These are phyloP conservation scores for Ceratotherium simum DNA, from an alignment of 2,113 vertebrate genomes.

Conservation along the genomic window DNA sequence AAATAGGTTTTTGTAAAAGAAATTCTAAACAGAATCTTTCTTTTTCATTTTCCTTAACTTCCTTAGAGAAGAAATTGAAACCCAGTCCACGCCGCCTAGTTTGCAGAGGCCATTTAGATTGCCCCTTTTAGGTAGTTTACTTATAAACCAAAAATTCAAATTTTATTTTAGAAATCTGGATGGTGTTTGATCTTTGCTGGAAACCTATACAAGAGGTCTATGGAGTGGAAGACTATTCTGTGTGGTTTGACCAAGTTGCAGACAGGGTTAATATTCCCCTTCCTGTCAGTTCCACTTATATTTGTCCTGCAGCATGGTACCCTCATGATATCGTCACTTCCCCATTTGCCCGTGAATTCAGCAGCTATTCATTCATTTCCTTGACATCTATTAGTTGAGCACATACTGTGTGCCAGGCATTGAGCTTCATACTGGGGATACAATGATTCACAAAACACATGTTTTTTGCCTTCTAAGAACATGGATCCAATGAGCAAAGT, in stretches of 20 bases:
- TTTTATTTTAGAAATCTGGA: background rate
- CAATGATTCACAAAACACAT: background rate
- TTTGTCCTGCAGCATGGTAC: background rate
- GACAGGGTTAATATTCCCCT: background rate
- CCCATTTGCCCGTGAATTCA: background rate
- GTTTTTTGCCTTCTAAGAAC: background rate
- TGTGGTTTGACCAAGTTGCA: background rate
- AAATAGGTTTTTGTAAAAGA: background rate
- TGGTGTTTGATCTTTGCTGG: background rate
- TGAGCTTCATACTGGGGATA: background rate
- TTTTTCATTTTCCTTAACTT: background rate
- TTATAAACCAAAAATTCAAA: background rate
- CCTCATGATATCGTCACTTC: background rate
- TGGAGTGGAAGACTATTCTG: background rate
- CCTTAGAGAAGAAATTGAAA: background rate
- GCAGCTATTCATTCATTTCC: background rate
- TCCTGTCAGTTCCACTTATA: background rate
- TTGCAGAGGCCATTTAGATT: background rate
- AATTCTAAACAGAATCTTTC: background rate
- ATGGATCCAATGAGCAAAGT: background rate
- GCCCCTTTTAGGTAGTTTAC: background rate
- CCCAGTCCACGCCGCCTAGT: fast-evolving
- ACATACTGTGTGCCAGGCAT: background rate
- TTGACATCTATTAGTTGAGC: background rate
- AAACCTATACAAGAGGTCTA: background rate